These are phyloP conservation scores for Ahaetulla prasina DNA, from an alignment of 2,113 vertebrate species.

Conservation along the genomic window DNA sequence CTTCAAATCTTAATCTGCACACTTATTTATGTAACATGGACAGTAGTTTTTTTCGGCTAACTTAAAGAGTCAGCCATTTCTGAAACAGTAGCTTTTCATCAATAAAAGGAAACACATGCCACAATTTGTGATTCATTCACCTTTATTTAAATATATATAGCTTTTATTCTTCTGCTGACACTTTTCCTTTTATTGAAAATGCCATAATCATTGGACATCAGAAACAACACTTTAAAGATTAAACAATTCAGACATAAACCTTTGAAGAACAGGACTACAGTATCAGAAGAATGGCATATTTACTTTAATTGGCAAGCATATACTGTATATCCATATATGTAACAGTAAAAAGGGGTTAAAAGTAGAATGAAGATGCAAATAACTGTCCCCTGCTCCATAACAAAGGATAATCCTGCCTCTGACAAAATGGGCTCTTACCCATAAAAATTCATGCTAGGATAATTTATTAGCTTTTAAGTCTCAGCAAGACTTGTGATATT, in stretches of 20 bases:
- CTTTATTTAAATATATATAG: slow-evolving; percentile 10
- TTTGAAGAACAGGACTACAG: background rate
- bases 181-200: background rate
- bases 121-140: slow-evolving; percentile 27
- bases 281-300: background rate
- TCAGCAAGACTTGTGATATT: background rate
- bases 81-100: background rate
- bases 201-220: background rate
- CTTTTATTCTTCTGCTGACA: slow-evolving; percentile 14
- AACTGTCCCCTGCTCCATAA: background rate
- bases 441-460: background rate
- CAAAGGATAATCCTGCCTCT: background rate
- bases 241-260: background rate
- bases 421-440: background rate
- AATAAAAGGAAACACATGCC: slow-evolving; percentile 4
- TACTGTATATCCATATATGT: background rate
- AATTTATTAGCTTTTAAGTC: background rate
- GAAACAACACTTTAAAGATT: background rate
- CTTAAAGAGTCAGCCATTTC: slow-evolving; percentile 9
- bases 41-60: slow-evolving; percentile 18
- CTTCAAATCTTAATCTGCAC: background rate
- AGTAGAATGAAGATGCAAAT: background rate
- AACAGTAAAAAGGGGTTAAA: background rate
- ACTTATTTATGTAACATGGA: background rate
- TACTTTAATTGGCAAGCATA: background rate